A percentile compares a stretch with the other conserved stretches of the same genome.
Evolutionary conservation across 2,113 vertebrate genomes (phyloP).

Genomic region (Telmatochromis brachygnathus): DNA sequence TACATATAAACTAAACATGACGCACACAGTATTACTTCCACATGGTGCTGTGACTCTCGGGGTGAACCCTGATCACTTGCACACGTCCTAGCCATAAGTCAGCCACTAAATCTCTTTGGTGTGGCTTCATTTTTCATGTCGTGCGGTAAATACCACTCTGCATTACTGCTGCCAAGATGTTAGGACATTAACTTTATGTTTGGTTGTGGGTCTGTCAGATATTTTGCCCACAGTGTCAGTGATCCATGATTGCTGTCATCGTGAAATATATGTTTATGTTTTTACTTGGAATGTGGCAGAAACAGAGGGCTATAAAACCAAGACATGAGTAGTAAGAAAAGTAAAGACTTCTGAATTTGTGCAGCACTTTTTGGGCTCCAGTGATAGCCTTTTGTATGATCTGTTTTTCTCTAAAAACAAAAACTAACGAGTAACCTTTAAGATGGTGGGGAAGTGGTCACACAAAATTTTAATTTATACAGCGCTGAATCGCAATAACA

Average conservation of each 20-base stretch:
- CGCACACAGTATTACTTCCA: background rate
- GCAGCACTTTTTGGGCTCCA: background rate
- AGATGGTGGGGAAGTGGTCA: background rate
- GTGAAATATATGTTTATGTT: background rate
- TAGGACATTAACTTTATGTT: background rate
- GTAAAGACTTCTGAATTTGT: background rate
- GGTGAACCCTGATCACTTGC: background rate
- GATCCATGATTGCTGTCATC: background rate
- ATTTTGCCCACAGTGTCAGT: background rate
- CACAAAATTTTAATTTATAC: background rate
- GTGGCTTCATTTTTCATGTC: constrained; percentile 7
- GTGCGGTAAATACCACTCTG: background rate
- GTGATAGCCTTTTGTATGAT: background rate
- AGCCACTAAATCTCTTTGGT: constrained; percentile 9
- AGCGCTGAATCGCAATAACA: background rate
- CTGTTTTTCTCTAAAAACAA: background rate
- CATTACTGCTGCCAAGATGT: background rate
- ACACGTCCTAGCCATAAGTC: background rate
- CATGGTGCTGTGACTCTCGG: background rate
- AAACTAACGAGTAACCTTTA: background rate
- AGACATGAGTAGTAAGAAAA: background rate
- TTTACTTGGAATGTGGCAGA: background rate
- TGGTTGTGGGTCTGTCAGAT: background rate
- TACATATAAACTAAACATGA: background rate
- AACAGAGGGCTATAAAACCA: background rate